These are phyloP conservation scores for Montipora efflorescens DNA, from an alignment of 64 coral and sea anemone genomes.

Conservation along the genomic window DNA sequence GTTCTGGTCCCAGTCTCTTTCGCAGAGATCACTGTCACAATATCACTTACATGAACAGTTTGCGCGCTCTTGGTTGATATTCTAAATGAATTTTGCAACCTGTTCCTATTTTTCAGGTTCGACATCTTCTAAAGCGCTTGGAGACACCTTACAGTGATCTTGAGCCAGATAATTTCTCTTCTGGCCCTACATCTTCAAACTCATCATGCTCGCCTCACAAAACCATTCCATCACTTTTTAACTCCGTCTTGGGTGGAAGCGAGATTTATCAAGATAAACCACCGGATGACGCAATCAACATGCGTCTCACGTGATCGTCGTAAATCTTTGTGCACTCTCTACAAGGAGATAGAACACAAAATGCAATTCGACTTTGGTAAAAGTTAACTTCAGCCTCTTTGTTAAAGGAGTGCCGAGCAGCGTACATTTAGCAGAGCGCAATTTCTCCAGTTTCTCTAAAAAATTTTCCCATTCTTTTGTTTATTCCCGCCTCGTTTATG, in stretches of 20 bases:
- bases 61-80: neutral
- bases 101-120: conserved; percentile 35
- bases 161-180: neutral
- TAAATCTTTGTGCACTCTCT: conserved; percentile 7
- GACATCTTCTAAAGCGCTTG: conserved; percentile 70
- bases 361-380: no score
- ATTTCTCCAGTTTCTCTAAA: no score
- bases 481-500: no score
- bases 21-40: no score
- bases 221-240: neutral
- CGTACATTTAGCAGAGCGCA: no score
- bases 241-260: neutral
- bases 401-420: no score
- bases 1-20: no score
- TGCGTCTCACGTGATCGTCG: conserved; percentile 88
- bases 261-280: conserved; percentile 62
- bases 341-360: no score
- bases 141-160: conserved; percentile 86
- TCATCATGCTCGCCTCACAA: neutral
- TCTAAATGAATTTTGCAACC: neutral
- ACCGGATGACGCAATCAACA: conserved; percentile 74
- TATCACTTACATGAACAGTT: neutral
- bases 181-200: neutral
- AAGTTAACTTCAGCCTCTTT: no score
- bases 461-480: no score